Percentiles rank a stretch among this genome's conserved stretches.
These are phyloP conservation scores for Philypnodon macrostomus DNA, from an alignment of 2,797 vertebrate genomes.

Conservation along the genomic window DNA sequence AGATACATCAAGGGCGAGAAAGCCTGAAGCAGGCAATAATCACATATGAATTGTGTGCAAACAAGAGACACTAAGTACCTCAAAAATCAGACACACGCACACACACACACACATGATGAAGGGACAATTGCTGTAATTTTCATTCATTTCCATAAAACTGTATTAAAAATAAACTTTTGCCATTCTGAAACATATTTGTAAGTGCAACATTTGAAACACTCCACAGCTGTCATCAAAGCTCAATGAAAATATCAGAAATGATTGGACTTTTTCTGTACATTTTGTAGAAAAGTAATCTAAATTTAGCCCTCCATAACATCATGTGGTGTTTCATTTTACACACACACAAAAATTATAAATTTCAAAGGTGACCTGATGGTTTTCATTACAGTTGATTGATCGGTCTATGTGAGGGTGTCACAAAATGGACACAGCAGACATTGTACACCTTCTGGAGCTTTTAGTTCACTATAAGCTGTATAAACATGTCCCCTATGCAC, in stretches of 20 bases:
- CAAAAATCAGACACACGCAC: constrained; percentile 49
- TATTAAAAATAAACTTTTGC: constrained; percentile 36
- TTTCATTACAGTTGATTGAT: constrained; percentile 82
- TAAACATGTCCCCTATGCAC: constrained; percentile 14
- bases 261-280: constrained; percentile 10
- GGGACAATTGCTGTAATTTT: constrained; percentile 41
- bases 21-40: constrained; percentile 65
- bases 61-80: constrained; percentile 76
- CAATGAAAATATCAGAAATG: constrained; percentile 33
- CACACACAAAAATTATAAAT: constrained; percentile 70
- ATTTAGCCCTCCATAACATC: constrained; percentile 72
- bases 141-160: constrained; percentile 28
- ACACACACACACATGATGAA: constrained; percentile 29
- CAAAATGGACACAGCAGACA: constrained; percentile 68
- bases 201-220: neutral
- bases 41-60: constrained; percentile 77
- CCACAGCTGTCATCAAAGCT: constrained; percentile 19
- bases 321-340: constrained; percentile 74
- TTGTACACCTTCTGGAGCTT: constrained; percentile 59
- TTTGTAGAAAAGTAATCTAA: constrained; percentile 69
- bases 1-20: constrained; percentile 47
- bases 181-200: neutral
- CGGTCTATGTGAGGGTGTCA: constrained; percentile 74
- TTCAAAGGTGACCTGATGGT: constrained; percentile 80
- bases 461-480: constrained; percentile 38